Percentiles rank a stretch among this genome's conserved stretches.
These are phyloP conservation scores for Drosophila punjabiensis DNA, from an alignment of 1,140 invertebrate species.

Conservation along the genomic window DNA sequence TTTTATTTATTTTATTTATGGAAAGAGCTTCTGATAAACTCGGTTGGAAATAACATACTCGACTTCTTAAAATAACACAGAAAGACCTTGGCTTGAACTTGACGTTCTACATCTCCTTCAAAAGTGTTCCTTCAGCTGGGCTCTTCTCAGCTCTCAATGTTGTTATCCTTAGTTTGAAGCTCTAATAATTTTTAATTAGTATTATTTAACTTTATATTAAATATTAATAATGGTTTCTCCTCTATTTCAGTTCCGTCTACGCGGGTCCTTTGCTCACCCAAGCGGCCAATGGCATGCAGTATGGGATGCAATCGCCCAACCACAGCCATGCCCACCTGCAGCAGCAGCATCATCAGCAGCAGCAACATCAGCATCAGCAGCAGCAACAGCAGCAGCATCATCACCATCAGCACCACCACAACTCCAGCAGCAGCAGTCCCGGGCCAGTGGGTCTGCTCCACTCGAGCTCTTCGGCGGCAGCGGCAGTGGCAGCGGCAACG, in stretches of 20 bases:
- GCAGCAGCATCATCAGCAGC: constrained; percentile 58
- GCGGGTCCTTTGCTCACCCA: constrained; percentile 70
- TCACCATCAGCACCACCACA: constrained; percentile 67
- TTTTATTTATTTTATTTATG: background rate
- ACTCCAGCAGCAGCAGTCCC: constrained; percentile 65
- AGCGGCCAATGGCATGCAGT: constrained; percentile 74
- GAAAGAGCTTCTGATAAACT: background rate
- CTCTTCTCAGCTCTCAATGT: background rate
- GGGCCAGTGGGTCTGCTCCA: constrained; percentile 60
- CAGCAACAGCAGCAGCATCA: constrained; percentile 53
- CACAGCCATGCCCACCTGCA: constrained; percentile 66
- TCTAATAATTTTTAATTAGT: too few species aligned
- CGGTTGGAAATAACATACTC: background rate
- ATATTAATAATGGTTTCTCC: background rate
- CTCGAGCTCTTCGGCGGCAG: constrained; percentile 33
- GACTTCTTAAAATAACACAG: background rate
- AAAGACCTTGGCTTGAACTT: background rate
- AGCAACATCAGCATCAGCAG: constrained; percentile 55
- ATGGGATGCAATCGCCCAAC: constrained; percentile 73
- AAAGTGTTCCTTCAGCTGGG: too few species aligned
- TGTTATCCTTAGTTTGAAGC: background rate
- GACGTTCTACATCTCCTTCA: background rate
- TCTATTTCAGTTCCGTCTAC: constrained; percentile 74
- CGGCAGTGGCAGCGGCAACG: constrained; percentile 23
- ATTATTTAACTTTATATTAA: background rate